A percentile compares a stretch with the other conserved stretches of the same genome.
These are phyloP conservation scores for Argya squamiceps DNA, from an alignment of 2,797 vertebrate species.

Conservation along the genomic window DNA sequence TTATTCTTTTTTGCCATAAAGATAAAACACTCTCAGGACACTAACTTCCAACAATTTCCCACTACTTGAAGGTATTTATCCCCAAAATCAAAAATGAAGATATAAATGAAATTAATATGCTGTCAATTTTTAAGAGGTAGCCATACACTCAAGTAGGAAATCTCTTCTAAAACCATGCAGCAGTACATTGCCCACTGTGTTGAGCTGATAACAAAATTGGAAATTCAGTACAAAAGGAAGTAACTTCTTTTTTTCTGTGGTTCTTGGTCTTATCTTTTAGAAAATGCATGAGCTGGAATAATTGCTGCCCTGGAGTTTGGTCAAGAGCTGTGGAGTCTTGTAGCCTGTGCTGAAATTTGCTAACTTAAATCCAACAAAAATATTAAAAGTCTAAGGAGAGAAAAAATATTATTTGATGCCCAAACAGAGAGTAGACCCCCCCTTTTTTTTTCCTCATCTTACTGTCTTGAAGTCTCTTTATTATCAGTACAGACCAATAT, in stretches of 20 bases:
- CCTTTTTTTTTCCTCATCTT: neutral
- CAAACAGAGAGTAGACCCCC: neutral
- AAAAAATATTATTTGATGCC: neutral
- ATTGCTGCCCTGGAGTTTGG: neutral
- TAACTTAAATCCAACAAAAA: neutral
- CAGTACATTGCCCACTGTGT: neutral
- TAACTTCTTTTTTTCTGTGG: neutral
- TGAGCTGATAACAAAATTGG: slow-evolving; percentile 12
- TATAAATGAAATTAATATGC: neutral
- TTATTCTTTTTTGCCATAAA: neutral
- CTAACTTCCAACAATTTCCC: neutral
- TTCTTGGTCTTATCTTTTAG: neutral
- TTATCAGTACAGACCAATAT: neutral
- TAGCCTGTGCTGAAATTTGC: neutral
- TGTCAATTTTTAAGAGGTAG: neutral
- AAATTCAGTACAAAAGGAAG: neutral
- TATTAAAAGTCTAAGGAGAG: neutral
- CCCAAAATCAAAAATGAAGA: neutral
- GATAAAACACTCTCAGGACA: neutral
- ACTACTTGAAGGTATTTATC: neutral
- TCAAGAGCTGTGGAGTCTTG: neutral
- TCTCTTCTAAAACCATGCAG: neutral
- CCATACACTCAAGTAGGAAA: neutral
- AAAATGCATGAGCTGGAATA: neutral
- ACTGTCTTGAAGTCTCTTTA: neutral